Evolutionary conservation across 1,140 invertebrate genomes (phyloP).

Genomic region (Euglossa dilemma): DNA sequence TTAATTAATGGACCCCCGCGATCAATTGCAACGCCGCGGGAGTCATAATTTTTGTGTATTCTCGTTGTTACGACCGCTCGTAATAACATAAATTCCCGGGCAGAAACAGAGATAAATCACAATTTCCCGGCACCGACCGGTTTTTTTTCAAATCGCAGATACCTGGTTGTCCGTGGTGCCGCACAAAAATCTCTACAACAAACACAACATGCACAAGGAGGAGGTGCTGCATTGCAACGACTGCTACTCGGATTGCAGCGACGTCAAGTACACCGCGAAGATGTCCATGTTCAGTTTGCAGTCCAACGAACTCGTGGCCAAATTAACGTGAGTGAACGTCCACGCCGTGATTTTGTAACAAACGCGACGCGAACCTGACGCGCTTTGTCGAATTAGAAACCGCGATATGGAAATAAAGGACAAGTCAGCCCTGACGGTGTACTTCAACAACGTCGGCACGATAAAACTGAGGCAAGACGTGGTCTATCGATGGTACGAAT

Average conservation of each 20-base stretch:
- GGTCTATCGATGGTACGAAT: conserved; percentile 78
- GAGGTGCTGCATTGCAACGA: conserved; percentile 54
- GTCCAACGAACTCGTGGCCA: conserved; percentile 28
- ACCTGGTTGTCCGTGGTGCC: conserved; percentile 66
- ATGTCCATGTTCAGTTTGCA: conserved; percentile 31
- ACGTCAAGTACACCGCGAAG: conserved; percentile 61
- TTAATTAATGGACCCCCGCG: conserved; percentile 11
- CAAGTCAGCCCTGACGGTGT: conserved; percentile 74
- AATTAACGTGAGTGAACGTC: conserved; percentile 61
- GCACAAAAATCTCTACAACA: conserved; percentile 26
- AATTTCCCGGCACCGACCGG: background rate
- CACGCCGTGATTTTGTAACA: background rate
- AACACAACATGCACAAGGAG: background rate
- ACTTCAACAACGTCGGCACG: conserved; percentile 68
- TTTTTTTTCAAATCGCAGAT: conserved; percentile 42
- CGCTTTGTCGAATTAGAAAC: conserved; percentile 12
- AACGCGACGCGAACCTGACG: no score
- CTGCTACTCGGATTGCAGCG: conserved; percentile 70
- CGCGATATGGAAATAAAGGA: conserved; percentile 43
- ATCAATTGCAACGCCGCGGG: background rate
- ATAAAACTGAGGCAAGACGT: conserved; percentile 74
- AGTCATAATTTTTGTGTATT: background rate
- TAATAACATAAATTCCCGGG: no score
- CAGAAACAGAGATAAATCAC: background rate
- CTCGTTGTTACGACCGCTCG: no score